phyloP scores from a whole-genome alignment of 2,113 vertebrate species.

The Amia ocellicauda region DNA sequence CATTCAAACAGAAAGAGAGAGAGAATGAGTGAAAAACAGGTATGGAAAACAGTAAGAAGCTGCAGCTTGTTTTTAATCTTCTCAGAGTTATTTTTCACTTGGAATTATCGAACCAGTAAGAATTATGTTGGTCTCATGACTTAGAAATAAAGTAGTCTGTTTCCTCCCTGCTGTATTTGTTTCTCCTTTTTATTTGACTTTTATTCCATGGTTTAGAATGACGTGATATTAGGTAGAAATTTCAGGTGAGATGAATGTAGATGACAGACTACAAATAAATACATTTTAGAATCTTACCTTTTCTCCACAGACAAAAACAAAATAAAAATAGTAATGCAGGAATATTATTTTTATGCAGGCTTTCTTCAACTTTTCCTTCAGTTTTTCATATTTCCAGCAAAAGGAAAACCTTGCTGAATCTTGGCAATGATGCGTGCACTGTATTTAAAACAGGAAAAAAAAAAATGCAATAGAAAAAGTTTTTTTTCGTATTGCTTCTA shows the following conservation, averaged over 20 bases:
- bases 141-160: slow-evolving; percentile 52
- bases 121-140: slow-evolving; percentile 67
- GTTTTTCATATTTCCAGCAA: slow-evolving; percentile 24
- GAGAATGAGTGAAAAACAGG: slow-evolving; percentile 19
- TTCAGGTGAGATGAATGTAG: slow-evolving; percentile 36
- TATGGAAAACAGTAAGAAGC: slow-evolving; percentile 18
- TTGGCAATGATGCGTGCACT: slow-evolving; percentile 42
- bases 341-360: too few relatives aligned
- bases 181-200: slow-evolving; percentile 48
- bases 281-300: slow-evolving; percentile 52
- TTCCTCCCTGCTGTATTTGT: slow-evolving; percentile 36
- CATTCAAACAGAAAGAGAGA: not conserved
- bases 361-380: too few relatives aligned
- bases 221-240: slow-evolving; percentile 49
- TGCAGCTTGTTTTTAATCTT: slow-evolving; percentile 47
- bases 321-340: too few relatives aligned
- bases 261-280: slow-evolving; percentile 22
- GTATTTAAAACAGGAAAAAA: slow-evolving; percentile 29
- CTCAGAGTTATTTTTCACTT: slow-evolving; percentile 37
- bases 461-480: slow-evolving; percentile 17
- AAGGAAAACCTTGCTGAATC: slow-evolving; percentile 53
- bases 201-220: slow-evolving; percentile 26
- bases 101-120: slow-evolving; percentile 37
- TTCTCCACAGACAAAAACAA: slow-evolving; percentile 27
- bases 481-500: not conserved